Evolutionary conservation across 2,888 invertebrate species (phyloP), one percentile per base, ranked within the genome.

Genomic region (Ectobius pallidus): DNA sequence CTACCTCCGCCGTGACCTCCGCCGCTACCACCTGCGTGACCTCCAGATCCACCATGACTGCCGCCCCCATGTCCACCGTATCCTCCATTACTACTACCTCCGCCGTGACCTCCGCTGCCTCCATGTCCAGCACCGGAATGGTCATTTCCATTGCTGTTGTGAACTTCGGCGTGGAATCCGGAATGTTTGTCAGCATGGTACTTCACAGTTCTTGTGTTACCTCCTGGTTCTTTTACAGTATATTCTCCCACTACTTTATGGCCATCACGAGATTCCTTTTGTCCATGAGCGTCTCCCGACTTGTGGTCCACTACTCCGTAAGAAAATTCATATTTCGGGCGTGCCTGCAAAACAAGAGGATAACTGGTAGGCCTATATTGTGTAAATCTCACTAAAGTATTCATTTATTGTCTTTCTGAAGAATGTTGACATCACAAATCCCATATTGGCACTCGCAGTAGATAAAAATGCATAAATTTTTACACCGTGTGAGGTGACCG

Each of bases 131-230:
- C 69, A n/a, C 73, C 73, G 52, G 73, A 70, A 55, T 74, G 74
- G 16, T 69, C 61, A 55, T 71, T 69, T 52, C 74, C 74, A 20
- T 62, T 46, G 58, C 63, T 62, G 58, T 77, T 89, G 76, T 89
- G 88, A 6, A 91, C 91, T 63, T 90, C 86, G 34, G 91, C 91
- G 79, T 91, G 90, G 84, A 91, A 91, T 9, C 91, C 91, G 77
- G 34, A 34, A 86, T 90, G 90, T 79, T 89, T 89, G 79, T 91
- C 91, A 58, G 91, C 91, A 25, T 89, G 86, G 81, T 91, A 91
- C 75, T 88, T 86, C 44, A 91, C 91, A 49, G 86, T 82, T 22
- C 79, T 72, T 65, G 77, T 77, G 70, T 74, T 75, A 62, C 81
- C 81, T 52, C 81, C 82, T 0, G 82, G 81, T 67, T 82, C 83